Percentiles rank a stretch among this genome's conserved stretches.
These are phyloP conservation scores for Telenomus remus DNA, from an alignment of 1,140 invertebrate species.

Conservation along the genomic window DNA sequence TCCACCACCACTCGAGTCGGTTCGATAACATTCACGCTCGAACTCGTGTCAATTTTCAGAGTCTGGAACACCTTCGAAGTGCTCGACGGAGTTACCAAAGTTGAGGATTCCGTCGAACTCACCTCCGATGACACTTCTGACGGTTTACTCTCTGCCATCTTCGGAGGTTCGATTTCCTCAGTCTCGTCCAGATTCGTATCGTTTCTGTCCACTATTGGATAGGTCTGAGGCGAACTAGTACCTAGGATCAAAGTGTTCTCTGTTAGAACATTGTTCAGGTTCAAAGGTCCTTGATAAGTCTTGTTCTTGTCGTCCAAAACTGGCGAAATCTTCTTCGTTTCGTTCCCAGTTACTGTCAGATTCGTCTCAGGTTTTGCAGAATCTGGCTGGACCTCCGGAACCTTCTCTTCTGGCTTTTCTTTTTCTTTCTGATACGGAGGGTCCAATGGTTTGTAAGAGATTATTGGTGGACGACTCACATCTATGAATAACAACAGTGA, in stretches of 20 bases:
- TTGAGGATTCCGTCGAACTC: not conserved
- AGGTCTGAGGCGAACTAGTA: conserved; percentile 46
- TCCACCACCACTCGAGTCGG: conserved; percentile 57
- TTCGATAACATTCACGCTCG: conserved; percentile 69
- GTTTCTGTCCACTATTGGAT: conserved; percentile 33
- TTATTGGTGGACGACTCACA: conserved; percentile 71
- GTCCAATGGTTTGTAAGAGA: conserved; percentile 76
- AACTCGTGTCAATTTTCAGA: conserved; percentile 70
- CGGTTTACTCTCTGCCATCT: conserved; percentile 8
- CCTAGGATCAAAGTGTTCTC: conserved; percentile 68
- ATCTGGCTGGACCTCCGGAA: conserved; percentile 41
- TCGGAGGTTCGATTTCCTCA: conserved; percentile 8
- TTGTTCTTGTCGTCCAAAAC: conserved; percentile 48
- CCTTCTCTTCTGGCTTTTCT: conserved; percentile 55
- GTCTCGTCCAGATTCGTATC: conserved; percentile 26
- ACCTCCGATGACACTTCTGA: not conserved
- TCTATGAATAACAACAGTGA: conserved; percentile 36
- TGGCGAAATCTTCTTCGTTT: conserved; percentile 23
- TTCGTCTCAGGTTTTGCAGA: conserved; percentile 37
- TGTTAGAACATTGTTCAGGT: conserved; percentile 56
- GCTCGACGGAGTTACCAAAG: conserved; percentile 31
- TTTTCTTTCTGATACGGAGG: conserved; percentile 44
- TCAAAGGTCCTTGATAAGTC: conserved; percentile 64
- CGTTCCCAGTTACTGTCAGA: conserved; percentile 39
- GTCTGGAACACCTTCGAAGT: conserved; percentile 59